Evolutionary conservation across 2,113 vertebrate species (phyloP).

Genomic region (Casuarius casuarius): DNA sequence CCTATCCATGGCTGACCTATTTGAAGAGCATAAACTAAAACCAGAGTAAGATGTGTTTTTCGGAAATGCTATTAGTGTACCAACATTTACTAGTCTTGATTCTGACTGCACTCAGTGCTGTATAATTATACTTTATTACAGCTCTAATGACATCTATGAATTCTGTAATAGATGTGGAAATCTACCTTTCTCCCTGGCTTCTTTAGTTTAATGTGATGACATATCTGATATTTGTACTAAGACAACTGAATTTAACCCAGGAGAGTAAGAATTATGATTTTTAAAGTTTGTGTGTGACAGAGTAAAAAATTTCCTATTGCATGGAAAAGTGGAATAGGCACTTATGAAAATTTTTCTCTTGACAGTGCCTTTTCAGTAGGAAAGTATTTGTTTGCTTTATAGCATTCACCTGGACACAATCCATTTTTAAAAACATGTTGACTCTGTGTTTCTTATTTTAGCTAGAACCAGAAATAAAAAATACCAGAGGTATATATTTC

Average conservation of each 20-base stretch:
- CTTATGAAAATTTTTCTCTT: not conserved
- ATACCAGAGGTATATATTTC: not conserved
- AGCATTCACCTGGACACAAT: not conserved
- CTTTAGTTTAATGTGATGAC: not conserved
- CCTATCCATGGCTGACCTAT: not conserved
- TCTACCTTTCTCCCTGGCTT: not conserved
- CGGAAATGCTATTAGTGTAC: not conserved
- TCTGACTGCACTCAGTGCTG: constrained; percentile 22
- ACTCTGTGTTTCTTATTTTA: not conserved
- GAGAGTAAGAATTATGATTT: not conserved
- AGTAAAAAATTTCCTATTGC: not conserved
- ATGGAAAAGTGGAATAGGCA: not conserved
- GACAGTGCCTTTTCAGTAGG: not conserved
- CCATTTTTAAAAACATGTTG: not conserved
- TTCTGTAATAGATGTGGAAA: constrained; percentile 33
- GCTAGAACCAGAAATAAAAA: not conserved
- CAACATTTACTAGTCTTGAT: constrained; percentile 22
- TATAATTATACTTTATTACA: constrained; percentile 27
- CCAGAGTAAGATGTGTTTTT: not conserved
- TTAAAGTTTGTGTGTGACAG: not conserved
- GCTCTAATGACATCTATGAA: constrained; percentile 17
- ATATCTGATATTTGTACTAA: not conserved
- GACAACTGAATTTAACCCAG: not conserved
- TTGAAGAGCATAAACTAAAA: not conserved
- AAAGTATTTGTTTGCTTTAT: not conserved